These are phyloP conservation scores for Malurus melanocephalus DNA, from an alignment of 2,113 vertebrate genomes.

Conservation along the genomic window DNA sequence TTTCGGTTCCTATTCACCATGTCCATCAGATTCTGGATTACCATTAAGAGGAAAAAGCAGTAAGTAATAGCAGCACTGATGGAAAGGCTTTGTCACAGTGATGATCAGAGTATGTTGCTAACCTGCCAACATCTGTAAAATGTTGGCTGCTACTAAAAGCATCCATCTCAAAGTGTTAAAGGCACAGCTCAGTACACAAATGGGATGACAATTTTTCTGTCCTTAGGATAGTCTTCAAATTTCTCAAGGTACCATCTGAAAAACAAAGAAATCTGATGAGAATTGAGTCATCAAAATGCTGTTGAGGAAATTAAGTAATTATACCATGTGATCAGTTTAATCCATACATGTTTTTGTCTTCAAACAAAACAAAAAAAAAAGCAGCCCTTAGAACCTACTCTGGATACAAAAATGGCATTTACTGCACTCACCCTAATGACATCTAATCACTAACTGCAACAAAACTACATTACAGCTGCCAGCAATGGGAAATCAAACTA, in stretches of 20 bases:
- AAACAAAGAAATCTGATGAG: conserved; percentile 13
- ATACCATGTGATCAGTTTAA: neutral
- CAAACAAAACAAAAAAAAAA: neutral
- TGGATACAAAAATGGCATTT: neutral
- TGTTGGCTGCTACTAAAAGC: neutral
- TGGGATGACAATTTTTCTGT: conserved; percentile 87
- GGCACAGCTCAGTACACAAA: conserved; percentile 78
- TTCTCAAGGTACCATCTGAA: conserved; percentile 92
- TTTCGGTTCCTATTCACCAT: neutral
- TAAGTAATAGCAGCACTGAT: neutral
- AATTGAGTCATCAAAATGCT: neutral
- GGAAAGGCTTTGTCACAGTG: neutral
- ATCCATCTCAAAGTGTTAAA: neutral
- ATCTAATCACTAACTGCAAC: neutral
- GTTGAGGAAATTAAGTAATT: neutral
- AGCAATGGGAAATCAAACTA: neutral
- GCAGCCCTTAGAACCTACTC: neutral
- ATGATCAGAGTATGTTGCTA: neutral
- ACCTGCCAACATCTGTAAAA: neutral
- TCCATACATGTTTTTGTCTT: neutral
- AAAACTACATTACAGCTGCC: neutral
- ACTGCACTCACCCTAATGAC: neutral
- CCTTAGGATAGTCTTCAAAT: conserved; percentile 93
- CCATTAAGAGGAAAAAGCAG: neutral
- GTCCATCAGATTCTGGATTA: neutral